phyloP scores from a whole-genome alignment of 1,140 invertebrate species.

The Sarcophaga peregrina region DNA sequence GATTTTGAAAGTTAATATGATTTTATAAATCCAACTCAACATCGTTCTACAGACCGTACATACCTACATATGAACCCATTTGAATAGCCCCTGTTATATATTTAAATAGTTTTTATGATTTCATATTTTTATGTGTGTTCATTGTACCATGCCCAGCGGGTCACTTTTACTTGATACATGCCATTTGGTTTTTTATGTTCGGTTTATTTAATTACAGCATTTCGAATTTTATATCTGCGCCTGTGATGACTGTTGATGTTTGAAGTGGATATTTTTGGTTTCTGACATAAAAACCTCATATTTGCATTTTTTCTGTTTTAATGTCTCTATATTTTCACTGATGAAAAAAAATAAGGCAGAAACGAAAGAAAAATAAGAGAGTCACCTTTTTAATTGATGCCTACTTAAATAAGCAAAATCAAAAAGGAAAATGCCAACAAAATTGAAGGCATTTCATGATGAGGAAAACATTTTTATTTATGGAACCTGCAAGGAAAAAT shows the following conservation, averaged over 20 bases:
- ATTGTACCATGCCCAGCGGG: not conserved
- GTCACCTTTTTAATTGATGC: conserved; percentile 7
- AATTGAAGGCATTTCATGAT: not conserved
- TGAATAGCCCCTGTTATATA: no score
- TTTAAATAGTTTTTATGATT: no score
- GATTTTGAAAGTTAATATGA: no score
- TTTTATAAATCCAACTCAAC: no score
- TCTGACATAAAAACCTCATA: conserved; percentile 11
- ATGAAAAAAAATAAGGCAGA: not conserved
- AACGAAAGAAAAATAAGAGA: not conserved
- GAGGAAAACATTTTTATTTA: not conserved
- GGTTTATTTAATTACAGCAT: not conserved
- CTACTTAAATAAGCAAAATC: not conserved
- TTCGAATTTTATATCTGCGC: not conserved
- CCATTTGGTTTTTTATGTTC: not conserved
- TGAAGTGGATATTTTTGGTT: not conserved
- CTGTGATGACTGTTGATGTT: not conserved
- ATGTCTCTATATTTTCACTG: not conserved
- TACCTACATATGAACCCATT: no score
- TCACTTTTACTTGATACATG: not conserved
- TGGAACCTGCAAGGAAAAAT: no score
- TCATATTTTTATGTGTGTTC: not conserved
- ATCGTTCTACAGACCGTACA: no score
- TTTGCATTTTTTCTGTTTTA: not conserved
- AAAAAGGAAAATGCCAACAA: not conserved